These are phyloP conservation scores for Lytechinus pictus DNA, from an alignment of 35 echinoderm and acorn worm genomes.

Conservation along the genomic window DNA sequence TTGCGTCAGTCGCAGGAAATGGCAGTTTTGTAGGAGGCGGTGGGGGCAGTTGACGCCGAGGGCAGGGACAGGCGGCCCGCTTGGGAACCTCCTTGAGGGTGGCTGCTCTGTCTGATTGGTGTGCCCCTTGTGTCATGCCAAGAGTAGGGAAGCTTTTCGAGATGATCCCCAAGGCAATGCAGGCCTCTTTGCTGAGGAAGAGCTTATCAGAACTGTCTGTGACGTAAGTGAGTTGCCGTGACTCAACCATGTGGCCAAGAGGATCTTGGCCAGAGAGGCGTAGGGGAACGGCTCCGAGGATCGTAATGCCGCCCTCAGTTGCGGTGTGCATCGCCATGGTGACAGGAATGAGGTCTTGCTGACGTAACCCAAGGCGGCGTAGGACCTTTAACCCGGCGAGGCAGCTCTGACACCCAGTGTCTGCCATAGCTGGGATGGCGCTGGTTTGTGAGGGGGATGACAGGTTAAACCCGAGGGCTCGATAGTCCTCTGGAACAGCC, in stretches of 20 bases:
- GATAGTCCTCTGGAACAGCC: no score
- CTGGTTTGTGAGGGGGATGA: no score
- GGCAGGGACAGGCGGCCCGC: constrained; percentile 43
- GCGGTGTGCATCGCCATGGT: constrained; percentile 34
- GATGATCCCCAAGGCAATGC: constrained; percentile 57
- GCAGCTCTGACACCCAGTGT: no score
- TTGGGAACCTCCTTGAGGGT: no score
- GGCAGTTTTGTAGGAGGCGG: constrained; percentile 37
- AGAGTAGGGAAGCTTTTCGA: constrained; percentile 53
- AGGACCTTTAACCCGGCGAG: no score
- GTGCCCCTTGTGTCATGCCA: constrained; percentile 8
- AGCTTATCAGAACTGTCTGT: constrained; percentile 48
- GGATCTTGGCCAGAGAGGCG: not conserved
- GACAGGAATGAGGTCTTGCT: no score
- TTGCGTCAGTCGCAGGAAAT: constrained; percentile 54
- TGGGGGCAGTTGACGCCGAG: constrained; percentile 30
- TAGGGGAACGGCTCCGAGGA: not conserved
- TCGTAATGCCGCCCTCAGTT: not conserved
- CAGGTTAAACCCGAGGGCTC: no score
- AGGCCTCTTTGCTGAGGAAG: no score
- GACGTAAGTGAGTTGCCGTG: constrained; percentile 35
- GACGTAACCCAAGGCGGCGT: no score
- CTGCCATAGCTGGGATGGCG: no score
- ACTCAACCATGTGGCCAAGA: not conserved
- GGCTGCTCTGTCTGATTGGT: not conserved